phyloP scores from a whole-genome alignment of 2,797 vertebrate species.

The Denticeps clupeoides region DNA sequence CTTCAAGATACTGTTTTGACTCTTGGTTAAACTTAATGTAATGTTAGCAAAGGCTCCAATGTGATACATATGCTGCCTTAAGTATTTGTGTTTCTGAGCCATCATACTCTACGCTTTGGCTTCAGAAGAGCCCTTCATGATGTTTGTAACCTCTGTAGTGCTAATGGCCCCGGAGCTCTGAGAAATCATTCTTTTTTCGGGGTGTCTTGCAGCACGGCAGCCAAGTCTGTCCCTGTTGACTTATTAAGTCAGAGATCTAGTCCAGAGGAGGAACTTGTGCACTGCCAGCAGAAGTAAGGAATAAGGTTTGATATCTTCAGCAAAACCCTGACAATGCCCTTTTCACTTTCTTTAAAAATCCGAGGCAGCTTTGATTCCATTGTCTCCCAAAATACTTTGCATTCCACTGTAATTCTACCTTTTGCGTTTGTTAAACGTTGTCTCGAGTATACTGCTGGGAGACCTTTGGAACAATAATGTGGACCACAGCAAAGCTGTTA shows the following conservation, averaged over 20 bases:
- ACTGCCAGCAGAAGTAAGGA: conserved; percentile 35
- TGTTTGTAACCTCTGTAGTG: conserved; percentile 41
- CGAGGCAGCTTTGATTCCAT: conserved; percentile 5
- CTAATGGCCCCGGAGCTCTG: conserved; percentile 37
- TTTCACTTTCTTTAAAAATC: conserved; percentile 15
- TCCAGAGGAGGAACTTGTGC: conserved; percentile 34
- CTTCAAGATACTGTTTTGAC: too few species aligned
- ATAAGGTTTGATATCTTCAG: conserved; percentile 38
- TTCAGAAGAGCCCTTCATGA: not conserved
- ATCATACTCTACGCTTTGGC: not conserved
- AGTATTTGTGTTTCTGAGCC: not conserved
- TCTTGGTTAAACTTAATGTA: too few species aligned
- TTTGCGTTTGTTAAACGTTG: too few species aligned
- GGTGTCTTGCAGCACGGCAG: conserved; percentile 42
- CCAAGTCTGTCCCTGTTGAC: conserved; percentile 44
- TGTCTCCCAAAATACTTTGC: conserved; percentile 3
- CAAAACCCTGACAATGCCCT: conserved; percentile 24
- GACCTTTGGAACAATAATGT: too few species aligned
- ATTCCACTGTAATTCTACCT: conserved; percentile 6
- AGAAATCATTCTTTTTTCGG: conserved; percentile 37
- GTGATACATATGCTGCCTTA: too few species aligned
- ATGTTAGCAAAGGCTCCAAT: too few species aligned
- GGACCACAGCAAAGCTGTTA: too few species aligned
- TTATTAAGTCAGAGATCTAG: conserved; percentile 45
- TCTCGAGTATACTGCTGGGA: too few species aligned